Conservation (phyloP, 2,797 vertebrate species). For the Diplodus sargus region DNA sequence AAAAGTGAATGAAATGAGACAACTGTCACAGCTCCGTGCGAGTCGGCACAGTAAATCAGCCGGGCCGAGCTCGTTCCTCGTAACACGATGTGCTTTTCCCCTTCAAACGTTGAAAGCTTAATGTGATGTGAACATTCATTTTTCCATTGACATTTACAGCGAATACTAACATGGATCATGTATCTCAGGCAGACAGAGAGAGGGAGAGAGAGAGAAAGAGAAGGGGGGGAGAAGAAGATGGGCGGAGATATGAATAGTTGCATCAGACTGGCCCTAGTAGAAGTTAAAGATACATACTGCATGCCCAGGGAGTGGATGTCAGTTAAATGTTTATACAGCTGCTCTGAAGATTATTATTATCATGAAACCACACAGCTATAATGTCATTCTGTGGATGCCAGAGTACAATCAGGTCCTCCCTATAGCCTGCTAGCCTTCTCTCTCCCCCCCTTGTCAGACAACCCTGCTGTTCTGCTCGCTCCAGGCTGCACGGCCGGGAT, state of each 20-base stretch:
- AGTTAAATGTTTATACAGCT: constrained; percentile 90
- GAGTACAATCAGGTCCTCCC: constrained; percentile 86
- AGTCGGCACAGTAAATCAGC: constrained; percentile 50
- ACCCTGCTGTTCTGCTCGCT: constrained; percentile 68
- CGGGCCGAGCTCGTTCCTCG: constrained; percentile 21
- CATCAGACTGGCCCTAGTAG: constrained; percentile 82
- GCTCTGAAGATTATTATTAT: constrained; percentile 90
- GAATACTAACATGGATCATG: constrained; percentile 72
- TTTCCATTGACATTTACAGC: constrained; percentile 73
- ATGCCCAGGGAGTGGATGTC: constrained; percentile 86
- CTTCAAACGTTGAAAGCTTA: constrained; percentile 56
- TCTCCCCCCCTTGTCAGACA: constrained; percentile 65
- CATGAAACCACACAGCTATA: constrained; percentile 89
- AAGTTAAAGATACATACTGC: constrained; percentile 87
- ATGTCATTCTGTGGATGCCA: constrained; percentile 88
- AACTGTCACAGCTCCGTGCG: constrained; percentile 47
- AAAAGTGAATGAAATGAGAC: constrained; percentile 60
- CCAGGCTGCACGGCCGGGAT: constrained; percentile 58
- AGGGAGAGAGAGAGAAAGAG: constrained; percentile 40
- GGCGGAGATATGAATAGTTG: constrained; percentile 81
- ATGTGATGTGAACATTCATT: constrained; percentile 71
- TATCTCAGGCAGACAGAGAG: constrained; percentile 56
- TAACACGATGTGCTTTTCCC: constrained; percentile 56
- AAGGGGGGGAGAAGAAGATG: constrained; percentile 53
- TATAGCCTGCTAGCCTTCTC: constrained; percentile 78